phyloP scores from a whole-genome alignment of 2,113 vertebrate species.

The Trichechus manatus region DNA sequence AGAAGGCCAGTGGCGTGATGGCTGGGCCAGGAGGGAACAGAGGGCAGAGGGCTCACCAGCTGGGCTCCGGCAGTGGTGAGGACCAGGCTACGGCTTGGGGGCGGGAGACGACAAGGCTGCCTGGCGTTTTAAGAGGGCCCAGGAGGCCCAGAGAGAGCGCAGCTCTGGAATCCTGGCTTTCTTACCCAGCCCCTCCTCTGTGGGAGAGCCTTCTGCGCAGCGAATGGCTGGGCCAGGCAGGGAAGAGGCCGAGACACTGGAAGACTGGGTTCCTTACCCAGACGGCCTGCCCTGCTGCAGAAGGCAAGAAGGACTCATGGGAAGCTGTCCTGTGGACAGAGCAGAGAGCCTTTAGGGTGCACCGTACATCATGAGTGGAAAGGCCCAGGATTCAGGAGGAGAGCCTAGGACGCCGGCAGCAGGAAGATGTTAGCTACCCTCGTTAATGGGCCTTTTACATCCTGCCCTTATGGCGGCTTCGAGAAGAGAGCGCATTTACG shows the following conservation, averaged over 20 bases:
- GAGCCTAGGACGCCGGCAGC: neutral
- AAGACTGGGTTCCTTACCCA: neutral
- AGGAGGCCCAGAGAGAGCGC: neutral
- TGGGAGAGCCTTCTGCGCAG: neutral
- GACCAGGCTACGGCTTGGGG: neutral
- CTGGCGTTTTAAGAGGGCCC: neutral
- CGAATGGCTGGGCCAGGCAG: neutral
- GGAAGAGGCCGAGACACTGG: neutral
- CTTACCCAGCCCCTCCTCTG: neutral
- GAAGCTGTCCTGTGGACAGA: neutral
- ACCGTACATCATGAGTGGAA: too few relatives aligned
- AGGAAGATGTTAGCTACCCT: neutral
- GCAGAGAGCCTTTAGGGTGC: neutral
- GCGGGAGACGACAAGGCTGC: neutral
- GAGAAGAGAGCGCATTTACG: neutral
- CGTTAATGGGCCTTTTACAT: neutral
- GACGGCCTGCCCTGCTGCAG: neutral
- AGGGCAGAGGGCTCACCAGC: neutral
- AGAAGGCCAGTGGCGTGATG: neutral
- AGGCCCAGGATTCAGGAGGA: neutral
- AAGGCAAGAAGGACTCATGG: neutral
- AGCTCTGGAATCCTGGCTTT: neutral
- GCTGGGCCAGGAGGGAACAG: neutral
- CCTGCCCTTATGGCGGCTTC: neutral
- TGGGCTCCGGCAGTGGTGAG: neutral